Conservation (phyloP, 2,797 vertebrate genomes). For the Craterocephalus amniculus region DNA sequence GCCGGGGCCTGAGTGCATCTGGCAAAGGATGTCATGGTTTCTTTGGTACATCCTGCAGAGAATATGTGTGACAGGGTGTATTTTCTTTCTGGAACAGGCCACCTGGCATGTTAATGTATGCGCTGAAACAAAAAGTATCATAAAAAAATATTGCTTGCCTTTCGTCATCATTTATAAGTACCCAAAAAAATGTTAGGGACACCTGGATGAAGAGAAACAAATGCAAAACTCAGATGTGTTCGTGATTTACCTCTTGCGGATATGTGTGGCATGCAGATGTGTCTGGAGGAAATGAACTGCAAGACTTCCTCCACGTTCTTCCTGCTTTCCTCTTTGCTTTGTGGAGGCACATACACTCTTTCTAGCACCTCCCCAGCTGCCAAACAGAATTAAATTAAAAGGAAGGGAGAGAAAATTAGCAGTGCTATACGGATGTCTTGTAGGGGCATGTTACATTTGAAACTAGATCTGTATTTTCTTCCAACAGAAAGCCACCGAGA, state of each 20-base stretch:
- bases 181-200: not conserved
- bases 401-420: not conserved
- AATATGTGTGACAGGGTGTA: not conserved
- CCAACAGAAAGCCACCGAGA: not conserved
- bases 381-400: conserved; percentile 21
- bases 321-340: conserved; percentile 90
- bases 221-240: not conserved
- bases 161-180: not conserved
- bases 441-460: not conserved
- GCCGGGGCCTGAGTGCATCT: not conserved
- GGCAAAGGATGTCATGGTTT: not conserved
- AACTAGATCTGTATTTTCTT: not conserved
- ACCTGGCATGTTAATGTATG: not conserved
- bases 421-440: not conserved
- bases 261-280: conserved; percentile 96
- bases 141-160: not conserved
- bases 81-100: not conserved
- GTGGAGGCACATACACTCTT: conserved; percentile 84
- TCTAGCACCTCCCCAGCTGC: conserved; percentile 92
- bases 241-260: conserved; percentile 88
- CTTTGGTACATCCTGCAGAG: not conserved
- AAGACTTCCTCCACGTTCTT: conserved; percentile 95
- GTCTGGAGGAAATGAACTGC: conserved; percentile 92
- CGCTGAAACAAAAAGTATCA: not conserved
- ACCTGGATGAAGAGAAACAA: conserved; percentile 3